These are phyloP conservation scores for Drosophila mimica DNA, from an alignment of 2,888 invertebrate species.

Conservation along the genomic window DNA sequence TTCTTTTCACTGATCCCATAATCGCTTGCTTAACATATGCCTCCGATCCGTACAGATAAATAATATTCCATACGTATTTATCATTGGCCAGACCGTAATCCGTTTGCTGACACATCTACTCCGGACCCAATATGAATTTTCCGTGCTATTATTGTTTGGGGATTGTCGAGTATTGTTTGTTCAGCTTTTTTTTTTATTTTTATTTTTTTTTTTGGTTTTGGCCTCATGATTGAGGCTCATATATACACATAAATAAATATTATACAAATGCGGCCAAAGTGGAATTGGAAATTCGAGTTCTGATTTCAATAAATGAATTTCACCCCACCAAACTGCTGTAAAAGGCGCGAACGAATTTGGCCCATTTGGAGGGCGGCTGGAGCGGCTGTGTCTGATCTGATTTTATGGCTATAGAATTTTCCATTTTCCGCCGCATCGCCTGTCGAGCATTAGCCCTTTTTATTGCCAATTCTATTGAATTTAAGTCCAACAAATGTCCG, in stretches of 20 bases:
- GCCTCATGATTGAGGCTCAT: conserved; percentile 64
- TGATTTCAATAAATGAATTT: conserved; percentile 11
- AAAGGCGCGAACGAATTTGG: conserved; percentile 24
- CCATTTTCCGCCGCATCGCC: conserved; percentile 16
- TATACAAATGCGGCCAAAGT: conserved; percentile 73
- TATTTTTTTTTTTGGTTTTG: neutral
- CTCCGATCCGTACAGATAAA: conserved; percentile 52
- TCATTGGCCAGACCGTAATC: conserved; percentile 70
- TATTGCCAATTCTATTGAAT: conserved; percentile 76
- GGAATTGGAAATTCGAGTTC: conserved; percentile 54
- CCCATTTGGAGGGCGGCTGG: conserved; percentile 16
- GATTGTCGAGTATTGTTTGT: conserved; percentile 56
- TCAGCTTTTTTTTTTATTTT: conserved; percentile 12
- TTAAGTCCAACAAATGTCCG: conserved; percentile 57
- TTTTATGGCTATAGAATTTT: conserved; percentile 53
- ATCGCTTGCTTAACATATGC: conserved; percentile 68
- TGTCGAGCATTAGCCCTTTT: conserved; percentile 71
- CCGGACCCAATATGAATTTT: conserved; percentile 2
- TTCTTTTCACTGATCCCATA: conserved; percentile 54
- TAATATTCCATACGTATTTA: conserved; percentile 66
- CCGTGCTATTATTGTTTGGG: conserved; percentile 12
- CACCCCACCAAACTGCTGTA: conserved; percentile 10
- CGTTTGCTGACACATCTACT: conserved; percentile 57
- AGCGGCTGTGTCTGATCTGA: conserved; percentile 39
- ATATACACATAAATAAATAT: conserved; percentile 73